Percentiles rank a stretch among this genome's conserved stretches.
phyloP scores from a whole-genome alignment of 2,113 vertebrate genomes.

The Gambusia holbrooki region DNA sequence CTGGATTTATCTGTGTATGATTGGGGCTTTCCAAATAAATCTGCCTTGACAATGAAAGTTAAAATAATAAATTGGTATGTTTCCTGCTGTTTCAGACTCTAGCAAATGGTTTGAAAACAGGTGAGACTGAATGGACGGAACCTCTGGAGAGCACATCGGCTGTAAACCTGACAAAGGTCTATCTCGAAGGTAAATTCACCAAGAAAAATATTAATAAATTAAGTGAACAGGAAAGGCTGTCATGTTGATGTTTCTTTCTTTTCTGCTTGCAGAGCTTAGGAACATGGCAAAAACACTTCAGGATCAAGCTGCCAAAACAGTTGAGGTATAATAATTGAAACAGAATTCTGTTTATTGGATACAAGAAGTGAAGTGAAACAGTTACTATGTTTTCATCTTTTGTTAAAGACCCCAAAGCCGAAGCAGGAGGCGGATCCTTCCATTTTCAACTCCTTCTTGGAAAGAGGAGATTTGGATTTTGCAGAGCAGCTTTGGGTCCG shows the following conservation, averaged over 20 bases:
- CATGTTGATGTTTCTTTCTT: neutral
- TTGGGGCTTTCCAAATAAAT: no score
- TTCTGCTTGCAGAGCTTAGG: conserved; percentile 83
- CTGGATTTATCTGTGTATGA: neutral
- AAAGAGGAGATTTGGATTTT: conserved; percentile 92
- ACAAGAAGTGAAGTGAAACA: neutral
- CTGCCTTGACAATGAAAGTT: neutral
- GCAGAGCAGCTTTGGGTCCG: conserved; percentile 92
- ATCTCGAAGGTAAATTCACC: conserved; percentile 83
- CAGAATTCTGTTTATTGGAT: neutral
- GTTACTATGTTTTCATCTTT: neutral
- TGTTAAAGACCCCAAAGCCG: conserved; percentile 75
- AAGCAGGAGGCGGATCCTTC: conserved; percentile 78
- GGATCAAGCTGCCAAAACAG: conserved; percentile 63
- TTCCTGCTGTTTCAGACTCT: conserved; percentile 80
- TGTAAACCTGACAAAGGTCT: conserved; percentile 83
- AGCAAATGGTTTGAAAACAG: conserved; percentile 86
- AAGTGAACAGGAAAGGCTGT: neutral
- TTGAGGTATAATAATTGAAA: conserved; percentile 76
- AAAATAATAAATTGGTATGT: conserved; percentile 2
- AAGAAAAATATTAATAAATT: neutral
- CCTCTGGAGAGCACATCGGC: conserved; percentile 82
- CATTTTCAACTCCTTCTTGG: conserved; percentile 81
- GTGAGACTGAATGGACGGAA: conserved; percentile 89
- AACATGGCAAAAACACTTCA: conserved; percentile 78